Percentiles rank a stretch among this genome's conserved stretches.
These are phyloP conservation scores for Neria commutata DNA, from an alignment of 2,888 invertebrate species.

Conservation along the genomic window DNA sequence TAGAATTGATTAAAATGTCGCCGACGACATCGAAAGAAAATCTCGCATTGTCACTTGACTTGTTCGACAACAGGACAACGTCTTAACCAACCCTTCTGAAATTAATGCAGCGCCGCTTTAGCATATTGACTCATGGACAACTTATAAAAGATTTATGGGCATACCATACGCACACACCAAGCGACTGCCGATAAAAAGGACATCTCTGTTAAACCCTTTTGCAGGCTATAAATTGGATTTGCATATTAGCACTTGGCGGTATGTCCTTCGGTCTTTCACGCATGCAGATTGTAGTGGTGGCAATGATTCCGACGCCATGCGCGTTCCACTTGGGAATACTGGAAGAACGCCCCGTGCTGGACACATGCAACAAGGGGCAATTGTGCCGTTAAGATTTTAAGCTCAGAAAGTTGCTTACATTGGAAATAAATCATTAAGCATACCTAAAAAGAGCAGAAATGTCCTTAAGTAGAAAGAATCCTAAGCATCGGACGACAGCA, in stretches of 20 bases:
- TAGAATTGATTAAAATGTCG: neutral
- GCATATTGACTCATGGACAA: slow-evolving; percentile 53
- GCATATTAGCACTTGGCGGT: slow-evolving; percentile 48
- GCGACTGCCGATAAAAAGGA: slow-evolving; percentile 50
- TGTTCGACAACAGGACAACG: neutral
- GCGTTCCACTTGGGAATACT: slow-evolving; percentile 27
- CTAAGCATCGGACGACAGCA: slow-evolving; percentile 34
- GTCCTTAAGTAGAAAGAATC: slow-evolving; percentile 6
- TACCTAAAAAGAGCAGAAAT: slow-evolving; percentile 34
- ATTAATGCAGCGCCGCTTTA: slow-evolving; percentile 43
- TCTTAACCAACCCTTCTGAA: neutral
- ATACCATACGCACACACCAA: slow-evolving; percentile 17
- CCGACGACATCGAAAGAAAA: neutral
- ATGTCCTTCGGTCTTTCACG: too few relatives aligned
- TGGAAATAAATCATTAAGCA: slow-evolving; percentile 58
- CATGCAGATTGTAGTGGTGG: neutral
- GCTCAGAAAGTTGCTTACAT: slow-evolving; percentile 48
- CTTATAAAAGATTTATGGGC: slow-evolving; percentile 55
- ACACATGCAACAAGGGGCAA: slow-evolving; percentile 25
- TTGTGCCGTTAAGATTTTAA: slow-evolving; percentile 43
- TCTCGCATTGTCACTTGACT: neutral
- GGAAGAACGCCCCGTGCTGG: neutral
- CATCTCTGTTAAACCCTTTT: slow-evolving; percentile 27
- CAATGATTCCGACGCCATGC: neutral
- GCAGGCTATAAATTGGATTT: slow-evolving; percentile 52